Evolutionary conservation across 2,888 invertebrate species (phyloP), one percentile per base, ranked within the genome.

Genomic region (Glyphotaelius pellucidus): DNA sequence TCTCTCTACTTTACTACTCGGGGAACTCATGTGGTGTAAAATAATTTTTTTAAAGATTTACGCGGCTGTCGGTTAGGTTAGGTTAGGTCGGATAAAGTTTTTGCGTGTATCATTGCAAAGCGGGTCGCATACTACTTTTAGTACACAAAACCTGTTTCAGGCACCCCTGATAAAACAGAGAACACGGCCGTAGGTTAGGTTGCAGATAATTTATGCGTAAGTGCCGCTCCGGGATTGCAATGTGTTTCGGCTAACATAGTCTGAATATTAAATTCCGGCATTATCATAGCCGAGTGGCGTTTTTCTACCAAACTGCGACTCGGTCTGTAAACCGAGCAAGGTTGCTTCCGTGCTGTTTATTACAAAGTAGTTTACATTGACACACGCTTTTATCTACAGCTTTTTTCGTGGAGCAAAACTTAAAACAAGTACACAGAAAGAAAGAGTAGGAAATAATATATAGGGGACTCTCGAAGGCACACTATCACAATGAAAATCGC

Each of bases 261-360:
- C 86, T 90, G 92, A 93, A 93, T 93, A 93, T 92, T 93, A 92
- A 93, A 92, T 90, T 91, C 86, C 85, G 25, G 84, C 92, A 92
- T 93, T 93, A 92, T 90, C 81, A 92, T 91, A 90, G 88, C 84
- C 42, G 42, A 86, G 88, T 31, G 79, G 86, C 47, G 52, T 92
- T 92, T 92, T 92, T 92, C 89, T 86, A 35, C 85, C 80, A 84
- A 91, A 89, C 91, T 81, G 84, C 67, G 35, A 38, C 32, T 35
- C 42, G 42, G n/a, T 85, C 38, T 35, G 83, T 83, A 83, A 83
- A 35, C 35, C 25, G 83, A 35, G 35, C 83, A 7, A 38, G 83
- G 35, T 83, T 38, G 83, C 25, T 67, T 67, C 67, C 67, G 67
- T n/a, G 9, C 52, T 52, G 15, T 5, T 5, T 7, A 19, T 7